phyloP scores from a whole-genome alignment of 1,140 invertebrate genomes.

The Micrasema longulum region DNA sequence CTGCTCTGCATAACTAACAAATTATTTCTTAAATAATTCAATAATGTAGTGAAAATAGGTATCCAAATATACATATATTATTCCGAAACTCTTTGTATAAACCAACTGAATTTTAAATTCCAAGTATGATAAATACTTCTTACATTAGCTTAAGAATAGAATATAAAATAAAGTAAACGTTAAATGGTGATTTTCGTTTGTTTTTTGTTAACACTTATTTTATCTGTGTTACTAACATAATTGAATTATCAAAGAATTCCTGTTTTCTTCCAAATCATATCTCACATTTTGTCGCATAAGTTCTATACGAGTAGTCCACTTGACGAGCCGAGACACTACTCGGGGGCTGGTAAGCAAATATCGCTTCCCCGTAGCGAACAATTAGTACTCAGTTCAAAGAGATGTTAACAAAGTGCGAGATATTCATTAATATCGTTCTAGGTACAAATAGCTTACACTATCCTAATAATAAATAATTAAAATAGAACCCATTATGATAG shows the following conservation, averaged over 20 bases:
- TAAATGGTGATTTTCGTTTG: background rate
- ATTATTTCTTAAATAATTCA: slow-evolving; percentile 35
- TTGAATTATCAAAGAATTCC: slow-evolving; percentile 33
- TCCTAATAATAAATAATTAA: slow-evolving; percentile 25
- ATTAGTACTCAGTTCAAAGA: background rate
- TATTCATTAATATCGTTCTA: slow-evolving; percentile 16
- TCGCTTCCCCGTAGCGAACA: too few relatives aligned
- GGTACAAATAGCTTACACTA: slow-evolving; percentile 27
- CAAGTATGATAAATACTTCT: background rate
- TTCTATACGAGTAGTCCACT: too few relatives aligned
- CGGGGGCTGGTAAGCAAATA: too few relatives aligned
- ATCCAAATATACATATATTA: too few relatives aligned
- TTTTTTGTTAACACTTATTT: too few relatives aligned
- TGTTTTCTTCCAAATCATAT: slow-evolving; percentile 6
- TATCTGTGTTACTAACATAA: background rate
- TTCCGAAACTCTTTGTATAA: too few relatives aligned
- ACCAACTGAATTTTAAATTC: too few relatives aligned
- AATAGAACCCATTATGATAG: slow-evolving; percentile 27
- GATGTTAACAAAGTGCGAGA: slow-evolving; percentile 17
- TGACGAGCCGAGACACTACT: too few relatives aligned
- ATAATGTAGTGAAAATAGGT: slow-evolving; percentile 10
- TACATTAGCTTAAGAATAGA: background rate
- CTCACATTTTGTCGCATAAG: background rate
- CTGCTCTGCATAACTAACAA: slow-evolving; percentile 16
- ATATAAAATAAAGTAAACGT: background rate